Base-by-base conservation (phyloP, 2,888 invertebrate genomes). In the Parnassius mnemosyne region DNA sequence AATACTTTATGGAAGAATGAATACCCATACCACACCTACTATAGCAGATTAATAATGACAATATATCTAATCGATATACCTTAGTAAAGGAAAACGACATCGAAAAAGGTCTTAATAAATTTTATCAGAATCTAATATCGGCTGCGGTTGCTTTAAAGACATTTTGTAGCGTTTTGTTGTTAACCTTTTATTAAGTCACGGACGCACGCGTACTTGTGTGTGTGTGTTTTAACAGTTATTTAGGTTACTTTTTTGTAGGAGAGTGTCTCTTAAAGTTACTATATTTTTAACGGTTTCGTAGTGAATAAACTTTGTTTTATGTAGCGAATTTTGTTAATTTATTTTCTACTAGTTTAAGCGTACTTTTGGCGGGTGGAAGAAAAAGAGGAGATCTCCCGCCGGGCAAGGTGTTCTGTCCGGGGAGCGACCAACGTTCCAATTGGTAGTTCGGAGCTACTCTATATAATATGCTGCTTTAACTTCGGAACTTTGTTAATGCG, bases 101-200 rank as follows among this genome's bases (percentile, higher is more conserved):
- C 44, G 62, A 62, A 47, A 62, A 53, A 57, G 62, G 62, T 58
- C 44, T 41, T 20, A 53, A 58, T 54, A 62, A 57, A 46, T 53
- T 57, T 34, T 57, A 58, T 62, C 57, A 50, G 57, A 62, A 57
- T 53, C 57, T 50, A 62, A 57, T 58, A 58, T 57, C 57, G 43
- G 49, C 58, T 57, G 57, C 16, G 62, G 62, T 58, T 41, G 3
- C 49, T 62, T 62, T 53, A 56, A 60, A 55, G 49, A 53, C 43
- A 12, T 44, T 43, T 53, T 57, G 50, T n/a, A 41, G 34, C 53
- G 43, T 43, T 62, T 62, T 58, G 53, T 58, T 16, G 53, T 16
- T 9, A 43, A 57, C 46, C 43, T 62, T 58, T 53, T 62, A 62
- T 62, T 53, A 57, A 57, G 53, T 53, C 12, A 34, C 49, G n/a